A percentile compares a stretch with the other conserved stretches of the same genome.
phyloP scores from a whole-genome alignment of 1,140 invertebrate genomes.

The Heliconius congener region DNA sequence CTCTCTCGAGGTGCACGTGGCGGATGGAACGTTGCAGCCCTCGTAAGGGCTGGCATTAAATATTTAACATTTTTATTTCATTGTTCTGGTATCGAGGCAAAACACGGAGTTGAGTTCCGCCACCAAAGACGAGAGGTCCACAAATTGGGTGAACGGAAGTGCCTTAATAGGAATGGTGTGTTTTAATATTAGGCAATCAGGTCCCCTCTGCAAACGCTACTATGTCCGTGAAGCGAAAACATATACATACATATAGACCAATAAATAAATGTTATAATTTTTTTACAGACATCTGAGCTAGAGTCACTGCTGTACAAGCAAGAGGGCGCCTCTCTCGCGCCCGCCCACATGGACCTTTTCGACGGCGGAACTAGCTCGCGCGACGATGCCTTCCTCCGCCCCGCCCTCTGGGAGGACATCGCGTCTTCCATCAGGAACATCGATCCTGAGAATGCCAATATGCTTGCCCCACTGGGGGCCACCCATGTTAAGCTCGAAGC shows the following conservation, averaged over 20 bases:
- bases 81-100: no score
- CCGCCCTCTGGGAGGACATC: slow-evolving; percentile 93
- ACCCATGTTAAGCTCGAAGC: slow-evolving; percentile 89
- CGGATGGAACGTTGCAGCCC: no score
- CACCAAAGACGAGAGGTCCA: no score
- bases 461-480: slow-evolving; percentile 84
- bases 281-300: slow-evolving; percentile 76
- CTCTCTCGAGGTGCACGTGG: no score
- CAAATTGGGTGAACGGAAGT: no score
- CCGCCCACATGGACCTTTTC: slow-evolving; percentile 76
- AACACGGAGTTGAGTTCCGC: no score
- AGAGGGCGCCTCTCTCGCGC: slow-evolving; percentile 72
- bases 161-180: no score
- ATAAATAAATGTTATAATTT: neutral
- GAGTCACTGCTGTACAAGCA: slow-evolving; percentile 80
- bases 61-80: no score
- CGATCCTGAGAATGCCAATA: slow-evolving; percentile 93
- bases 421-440: slow-evolving; percentile 93
- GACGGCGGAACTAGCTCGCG: slow-evolving; percentile 81
- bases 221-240: no score
- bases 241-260: neutral
- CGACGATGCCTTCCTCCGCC: slow-evolving; percentile 91
- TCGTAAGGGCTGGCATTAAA: no score
- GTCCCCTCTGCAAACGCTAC: no score
- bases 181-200: no score